Conservation (phyloP, 2,888 invertebrate genomes). For the Apamea monoglypha region DNA sequence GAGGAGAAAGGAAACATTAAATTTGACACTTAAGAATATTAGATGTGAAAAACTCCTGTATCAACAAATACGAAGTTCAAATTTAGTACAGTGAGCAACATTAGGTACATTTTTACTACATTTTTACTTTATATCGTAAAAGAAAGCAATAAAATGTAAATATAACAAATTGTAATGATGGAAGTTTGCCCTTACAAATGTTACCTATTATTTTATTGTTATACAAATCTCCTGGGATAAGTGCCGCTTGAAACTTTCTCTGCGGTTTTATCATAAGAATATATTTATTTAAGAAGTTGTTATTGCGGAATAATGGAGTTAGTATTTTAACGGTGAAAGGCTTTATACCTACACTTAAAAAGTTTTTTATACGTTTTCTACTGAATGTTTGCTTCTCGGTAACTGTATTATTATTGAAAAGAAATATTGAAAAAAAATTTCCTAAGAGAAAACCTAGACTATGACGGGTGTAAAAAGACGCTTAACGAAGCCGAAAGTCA, state of each 20-base stretch:
- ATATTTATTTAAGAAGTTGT: neutral
- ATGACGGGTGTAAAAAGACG: neutral
- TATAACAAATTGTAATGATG: conserved; percentile 55
- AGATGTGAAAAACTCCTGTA: neutral
- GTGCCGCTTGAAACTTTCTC: conserved; percentile 36
- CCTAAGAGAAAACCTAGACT: too few species aligned
- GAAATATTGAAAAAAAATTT: neutral
- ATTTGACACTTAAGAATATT: neutral
- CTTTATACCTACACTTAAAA: neutral
- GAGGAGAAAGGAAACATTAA: neutral
- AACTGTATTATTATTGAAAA: neutral
- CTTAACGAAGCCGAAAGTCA: neutral
- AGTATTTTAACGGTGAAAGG: neutral
- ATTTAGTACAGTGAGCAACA: conserved; percentile 16
- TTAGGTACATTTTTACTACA: conserved; percentile 47
- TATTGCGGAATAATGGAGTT: conserved; percentile 13
- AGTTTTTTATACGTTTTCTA: neutral
- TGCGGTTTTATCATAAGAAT: conserved; percentile 22
- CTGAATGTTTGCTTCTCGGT: neutral
- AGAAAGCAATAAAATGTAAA: conserved; percentile 47
- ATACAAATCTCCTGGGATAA: conserved; percentile 38
- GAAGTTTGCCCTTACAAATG: conserved; percentile 45
- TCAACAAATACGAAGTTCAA: conserved; percentile 26
- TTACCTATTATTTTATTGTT: conserved; percentile 48
- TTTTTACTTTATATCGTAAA: conserved; percentile 48